These are phyloP conservation scores for Cyanocitta stelleri DNA, from an alignment of 2,113 vertebrate genomes.

Conservation along the genomic window DNA sequence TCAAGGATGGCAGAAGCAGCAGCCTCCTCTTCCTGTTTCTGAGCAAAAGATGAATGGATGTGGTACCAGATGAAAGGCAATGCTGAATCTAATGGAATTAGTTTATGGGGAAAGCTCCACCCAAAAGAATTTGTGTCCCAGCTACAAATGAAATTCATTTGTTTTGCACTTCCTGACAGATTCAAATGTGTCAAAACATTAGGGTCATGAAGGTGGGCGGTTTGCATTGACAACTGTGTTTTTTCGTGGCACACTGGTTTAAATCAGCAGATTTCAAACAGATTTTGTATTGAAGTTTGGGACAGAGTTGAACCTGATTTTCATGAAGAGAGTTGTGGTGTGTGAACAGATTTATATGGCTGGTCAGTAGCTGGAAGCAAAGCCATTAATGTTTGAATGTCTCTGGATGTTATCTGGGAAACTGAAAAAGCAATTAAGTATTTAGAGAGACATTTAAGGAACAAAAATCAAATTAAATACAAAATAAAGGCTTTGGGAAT, in stretches of 20 bases:
- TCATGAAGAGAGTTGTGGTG: background rate
- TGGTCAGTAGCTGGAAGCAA: constrained; percentile 39
- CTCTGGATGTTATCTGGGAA: constrained; percentile 22
- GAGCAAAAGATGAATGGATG: background rate
- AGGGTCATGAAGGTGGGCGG: background rate
- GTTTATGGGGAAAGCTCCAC: background rate
- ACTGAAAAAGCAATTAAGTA: constrained; percentile 5
- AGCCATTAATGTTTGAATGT: constrained; percentile 4
- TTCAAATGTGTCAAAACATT: constrained; percentile 13
- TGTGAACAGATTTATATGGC: constrained; percentile 38
- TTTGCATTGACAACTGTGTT: background rate
- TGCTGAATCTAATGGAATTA: background rate
- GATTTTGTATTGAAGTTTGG: constrained; percentile 18
- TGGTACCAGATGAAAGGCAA: constrained; percentile 18
- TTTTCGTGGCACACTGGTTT: background rate
- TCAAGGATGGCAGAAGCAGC: constrained; percentile 6
- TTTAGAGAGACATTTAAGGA: constrained; percentile 9
- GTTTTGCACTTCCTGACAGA: constrained; percentile 8
- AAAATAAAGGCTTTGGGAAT: background rate
- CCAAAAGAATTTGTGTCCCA: constrained; percentile 14
- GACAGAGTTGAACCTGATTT: background rate
- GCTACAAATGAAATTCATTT: constrained; percentile 28
- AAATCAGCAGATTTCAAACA: constrained; percentile 27
- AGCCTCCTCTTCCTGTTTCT: background rate
- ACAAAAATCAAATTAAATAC: background rate